Percentiles rank a stretch among this genome's conserved stretches.
Evolutionary conservation across 2,888 invertebrate genomes (phyloP).

Genomic region (Nycteola revayana): DNA sequence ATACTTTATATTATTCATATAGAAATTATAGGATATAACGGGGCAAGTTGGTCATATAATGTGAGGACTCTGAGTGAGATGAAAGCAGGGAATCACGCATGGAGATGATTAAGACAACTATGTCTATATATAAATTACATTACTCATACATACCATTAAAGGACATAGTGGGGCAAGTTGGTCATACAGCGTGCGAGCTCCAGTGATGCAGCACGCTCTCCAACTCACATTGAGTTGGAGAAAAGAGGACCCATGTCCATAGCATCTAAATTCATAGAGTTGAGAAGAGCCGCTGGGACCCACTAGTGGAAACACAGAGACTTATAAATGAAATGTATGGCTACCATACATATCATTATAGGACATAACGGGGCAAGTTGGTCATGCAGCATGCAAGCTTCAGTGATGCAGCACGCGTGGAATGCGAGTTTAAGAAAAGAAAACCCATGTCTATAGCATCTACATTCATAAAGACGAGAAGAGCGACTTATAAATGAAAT

Average conservation of each 20-base stretch:
- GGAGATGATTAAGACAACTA: conserved; percentile 98
- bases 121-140: no score
- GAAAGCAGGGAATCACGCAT: conserved; percentile 98
- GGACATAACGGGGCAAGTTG: conserved; percentile 97
- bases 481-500: no score
- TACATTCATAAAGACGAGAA: conserved; percentile 97
- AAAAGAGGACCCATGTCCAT: conserved; percentile 99
- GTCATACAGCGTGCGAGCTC: conserved; percentile 97
- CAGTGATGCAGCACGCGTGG: conserved; percentile 97
- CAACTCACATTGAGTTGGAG: conserved; percentile 98
- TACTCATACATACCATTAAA: conserved; percentile 95
- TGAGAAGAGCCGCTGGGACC: conserved; percentile 88
- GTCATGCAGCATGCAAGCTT: conserved; percentile 97
- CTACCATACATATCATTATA: no score
- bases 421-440: conserved; percentile 98
- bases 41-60: conserved; percentile 98
- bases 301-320: no score
- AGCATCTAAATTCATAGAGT: conserved; percentile 98
- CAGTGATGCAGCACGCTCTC: conserved; percentile 97
- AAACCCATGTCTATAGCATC: conserved; percentile 99
- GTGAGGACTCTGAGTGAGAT: conserved; percentile 97
- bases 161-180: conserved; percentile 98
- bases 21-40: conserved; percentile 95
- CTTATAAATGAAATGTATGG: no score
- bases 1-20: no score